Percentiles rank a stretch among this genome's conserved stretches.
Evolutionary conservation across 2,113 vertebrate species (phyloP).

Genomic region (Origma solitaria): DNA sequence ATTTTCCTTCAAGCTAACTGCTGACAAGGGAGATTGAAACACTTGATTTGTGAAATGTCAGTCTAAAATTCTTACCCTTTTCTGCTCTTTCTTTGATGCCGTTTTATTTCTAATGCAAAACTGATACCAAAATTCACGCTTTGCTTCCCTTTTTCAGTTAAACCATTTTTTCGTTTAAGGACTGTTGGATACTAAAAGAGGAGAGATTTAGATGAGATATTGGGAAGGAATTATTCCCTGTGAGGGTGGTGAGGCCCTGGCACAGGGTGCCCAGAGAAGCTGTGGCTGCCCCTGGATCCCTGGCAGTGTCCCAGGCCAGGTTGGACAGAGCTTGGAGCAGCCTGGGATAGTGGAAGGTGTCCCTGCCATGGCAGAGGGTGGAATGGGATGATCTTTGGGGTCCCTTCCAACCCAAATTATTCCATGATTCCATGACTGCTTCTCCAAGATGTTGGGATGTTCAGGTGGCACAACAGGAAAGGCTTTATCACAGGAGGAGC

Average conservation of each 20-base stretch:
- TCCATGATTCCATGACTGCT: background rate
- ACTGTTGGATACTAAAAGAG: background rate
- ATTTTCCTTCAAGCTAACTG: background rate
- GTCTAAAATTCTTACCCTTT: background rate
- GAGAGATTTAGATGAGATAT: background rate
- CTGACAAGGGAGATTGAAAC: background rate
- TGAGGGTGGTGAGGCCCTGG: background rate
- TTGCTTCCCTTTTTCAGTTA: background rate
- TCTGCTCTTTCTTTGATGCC: background rate
- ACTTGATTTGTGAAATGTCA: background rate
- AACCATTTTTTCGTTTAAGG: background rate
- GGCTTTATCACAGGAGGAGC: background rate
- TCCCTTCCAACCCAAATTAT: background rate
- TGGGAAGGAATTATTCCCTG: background rate
- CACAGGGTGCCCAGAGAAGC: background rate
- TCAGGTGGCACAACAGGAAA: background rate
- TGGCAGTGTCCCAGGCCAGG: background rate
- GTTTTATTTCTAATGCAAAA: background rate
- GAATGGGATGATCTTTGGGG: accelerated
- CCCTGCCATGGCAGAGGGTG: background rate
- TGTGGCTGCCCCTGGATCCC: background rate
- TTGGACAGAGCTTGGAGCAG: accelerated
- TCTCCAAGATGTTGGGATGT: background rate
- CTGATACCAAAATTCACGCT: background rate
- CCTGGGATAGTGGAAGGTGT: background rate